Conservation (phyloP, 1,140 invertebrate species). For the Diachasmimorpha longicaudata region DNA sequence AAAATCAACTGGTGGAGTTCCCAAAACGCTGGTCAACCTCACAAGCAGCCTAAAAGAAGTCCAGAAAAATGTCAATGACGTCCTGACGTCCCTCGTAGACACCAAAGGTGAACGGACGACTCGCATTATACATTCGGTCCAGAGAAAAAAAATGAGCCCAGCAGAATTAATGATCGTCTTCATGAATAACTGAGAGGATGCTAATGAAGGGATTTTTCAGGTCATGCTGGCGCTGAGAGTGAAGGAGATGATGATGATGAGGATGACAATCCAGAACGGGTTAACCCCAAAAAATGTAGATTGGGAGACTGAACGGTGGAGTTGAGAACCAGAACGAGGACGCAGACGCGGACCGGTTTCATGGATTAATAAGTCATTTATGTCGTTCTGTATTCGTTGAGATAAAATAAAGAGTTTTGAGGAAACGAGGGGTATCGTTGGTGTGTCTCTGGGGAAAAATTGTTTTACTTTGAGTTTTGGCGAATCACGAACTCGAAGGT, state of each 20-base stretch:
- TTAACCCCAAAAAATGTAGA: constrained; percentile 47
- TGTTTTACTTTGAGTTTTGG: background rate
- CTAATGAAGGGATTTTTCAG: constrained; percentile 27
- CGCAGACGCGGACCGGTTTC: background rate
- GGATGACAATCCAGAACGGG: constrained; percentile 13
- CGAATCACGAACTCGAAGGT: background rate
- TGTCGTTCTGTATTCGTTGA: background rate
- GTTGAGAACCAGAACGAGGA: too few species aligned
- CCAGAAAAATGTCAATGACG: constrained; percentile 44
- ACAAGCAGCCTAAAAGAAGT: constrained; percentile 37
- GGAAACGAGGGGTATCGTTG: background rate
- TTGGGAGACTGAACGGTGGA: constrained; percentile 24
- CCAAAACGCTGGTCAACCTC: constrained; percentile 32
- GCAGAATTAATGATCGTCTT: background rate
- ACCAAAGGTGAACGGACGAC: background rate
- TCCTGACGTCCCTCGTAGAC: constrained; percentile 32
- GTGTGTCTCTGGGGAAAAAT: background rate
- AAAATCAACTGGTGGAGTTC: constrained; percentile 12
- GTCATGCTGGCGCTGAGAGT: constrained; percentile 30
- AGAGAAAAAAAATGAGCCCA: background rate
- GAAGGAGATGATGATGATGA: constrained; percentile 27
- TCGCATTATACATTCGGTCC: background rate
- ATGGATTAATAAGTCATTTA: background rate
- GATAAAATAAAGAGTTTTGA: background rate
- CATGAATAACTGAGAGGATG: background rate